phyloP scores from a whole-genome alignment of 2,888 invertebrate species.

The Actias luna region DNA sequence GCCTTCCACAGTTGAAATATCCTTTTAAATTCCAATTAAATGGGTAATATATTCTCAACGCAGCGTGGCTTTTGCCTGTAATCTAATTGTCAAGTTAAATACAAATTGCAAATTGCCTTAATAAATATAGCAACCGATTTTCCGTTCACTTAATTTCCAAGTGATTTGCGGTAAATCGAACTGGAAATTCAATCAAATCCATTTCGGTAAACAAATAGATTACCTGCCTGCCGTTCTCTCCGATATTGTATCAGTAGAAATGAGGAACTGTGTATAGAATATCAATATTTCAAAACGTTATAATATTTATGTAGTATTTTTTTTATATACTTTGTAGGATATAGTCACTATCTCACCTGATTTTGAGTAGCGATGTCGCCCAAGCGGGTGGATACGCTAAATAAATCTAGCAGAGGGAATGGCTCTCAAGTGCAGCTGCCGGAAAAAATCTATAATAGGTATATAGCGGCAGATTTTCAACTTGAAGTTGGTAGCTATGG shows the following conservation, averaged over 20 bases:
- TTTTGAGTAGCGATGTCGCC: no score
- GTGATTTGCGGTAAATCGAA: slow-evolving; percentile 5
- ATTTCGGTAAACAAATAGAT: slow-evolving; percentile 19
- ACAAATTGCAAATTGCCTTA: slow-evolving; percentile 6
- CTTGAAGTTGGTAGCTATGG: no score
- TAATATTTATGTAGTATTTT: not conserved
- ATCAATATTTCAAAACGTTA: not conserved
- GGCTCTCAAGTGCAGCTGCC: no score
- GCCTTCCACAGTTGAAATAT: no score
- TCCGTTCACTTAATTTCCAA: slow-evolving; percentile 12
- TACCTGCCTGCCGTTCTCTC: not conserved
- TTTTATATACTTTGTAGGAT: not conserved
- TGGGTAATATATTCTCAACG: not conserved
- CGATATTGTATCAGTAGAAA: slow-evolving; percentile 12
- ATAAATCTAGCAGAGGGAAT: no score
- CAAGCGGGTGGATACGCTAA: no score
- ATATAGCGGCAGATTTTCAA: no score
- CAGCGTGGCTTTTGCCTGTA: not conserved
- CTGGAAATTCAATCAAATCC: slow-evolving; percentile 20
- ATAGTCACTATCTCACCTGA: no score
- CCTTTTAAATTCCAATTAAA: not conserved
- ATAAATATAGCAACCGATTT: slow-evolving; percentile 10
- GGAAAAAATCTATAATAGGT: no score
- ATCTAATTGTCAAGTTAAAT: slow-evolving; percentile 7
- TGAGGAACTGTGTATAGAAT: not conserved